Evolutionary conservation across 35 echinoderm and acorn worm genomes (phyloP), one percentile per base, ranked within the genome.

Genomic region (Strongylocentrotus purpuratus): DNA sequence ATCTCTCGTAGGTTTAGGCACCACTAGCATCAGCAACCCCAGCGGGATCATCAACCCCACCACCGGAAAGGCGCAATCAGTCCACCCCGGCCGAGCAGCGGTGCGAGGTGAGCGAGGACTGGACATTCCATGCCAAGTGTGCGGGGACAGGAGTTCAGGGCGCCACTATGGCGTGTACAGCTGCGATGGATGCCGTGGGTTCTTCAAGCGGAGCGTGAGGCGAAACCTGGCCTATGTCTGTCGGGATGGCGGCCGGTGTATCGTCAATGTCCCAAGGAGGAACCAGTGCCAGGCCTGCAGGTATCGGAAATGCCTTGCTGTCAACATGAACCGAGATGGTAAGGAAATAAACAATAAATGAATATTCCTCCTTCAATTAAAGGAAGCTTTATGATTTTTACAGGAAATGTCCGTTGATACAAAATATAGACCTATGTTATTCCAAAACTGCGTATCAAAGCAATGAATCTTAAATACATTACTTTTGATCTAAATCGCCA

Each of bases 251-350:
- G 96, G 96, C 25, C 33, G 88, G 4, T 99, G 98, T 92, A 88
- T 99, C 0, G 98, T 99, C 1, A 97, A 99, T 47, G 96, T 99
- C 7, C 95, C 98, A 13, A 48, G 97, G 31, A 95, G 97, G 41
- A 99, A 99, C 94, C 98, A 99, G 94, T 99, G 98, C 70, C 98
- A 99, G 71, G 98, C 98, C 2, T 99, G 98, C 47, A 89, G 98
- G 15, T 99, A 97, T 55, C 96, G 97, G 71, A 99, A 99, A 94
- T 98, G 98, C 52, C 71, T 99, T 0, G 94, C 85, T 31, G 98
- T 99, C 0, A 96, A 94, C 48, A 99, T 99, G 98, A 99, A 99
- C 89, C 94, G 94, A 86, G 97, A 99, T 89, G 98, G 98, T 99
- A 94, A 96, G 87, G 15, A 46, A 45, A 45, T n/a, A 88, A 18